These are phyloP conservation scores for Grantiella picta DNA, from an alignment of 2,113 vertebrate genomes.

Conservation along the genomic window DNA sequence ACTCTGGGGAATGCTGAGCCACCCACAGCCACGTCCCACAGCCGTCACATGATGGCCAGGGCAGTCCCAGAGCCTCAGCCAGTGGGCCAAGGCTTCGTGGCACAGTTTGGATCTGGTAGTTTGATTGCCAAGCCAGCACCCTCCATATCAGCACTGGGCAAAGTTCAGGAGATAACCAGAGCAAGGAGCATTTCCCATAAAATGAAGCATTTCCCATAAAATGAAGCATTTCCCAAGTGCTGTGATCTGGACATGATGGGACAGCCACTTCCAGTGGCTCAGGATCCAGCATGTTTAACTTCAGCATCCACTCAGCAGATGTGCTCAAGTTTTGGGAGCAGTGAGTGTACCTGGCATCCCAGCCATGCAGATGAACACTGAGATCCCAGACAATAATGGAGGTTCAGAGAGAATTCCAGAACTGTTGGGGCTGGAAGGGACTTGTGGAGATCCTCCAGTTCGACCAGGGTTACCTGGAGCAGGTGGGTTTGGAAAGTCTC, in stretches of 20 bases:
- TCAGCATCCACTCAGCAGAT: rapidly evolving
- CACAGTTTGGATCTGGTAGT: background rate
- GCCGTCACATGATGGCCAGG: rapidly evolving
- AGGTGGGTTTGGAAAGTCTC: background rate
- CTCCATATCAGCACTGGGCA: background rate
- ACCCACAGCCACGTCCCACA: background rate
- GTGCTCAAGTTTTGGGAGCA: rapidly evolving
- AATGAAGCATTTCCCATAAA: background rate
- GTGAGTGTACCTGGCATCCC: rapidly evolving
- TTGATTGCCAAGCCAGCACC: background rate
- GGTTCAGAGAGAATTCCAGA: background rate
- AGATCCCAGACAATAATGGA: rapidly evolving
- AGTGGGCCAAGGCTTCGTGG: background rate
- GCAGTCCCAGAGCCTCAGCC: background rate
- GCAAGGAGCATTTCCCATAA: background rate
- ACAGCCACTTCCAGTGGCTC: rapidly evolving
- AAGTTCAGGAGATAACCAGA: background rate
- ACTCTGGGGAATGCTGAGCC: background rate
- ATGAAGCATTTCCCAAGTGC: background rate
- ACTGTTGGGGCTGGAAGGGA: background rate
- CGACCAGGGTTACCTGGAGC: background rate
- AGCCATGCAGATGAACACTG: rapidly evolving
- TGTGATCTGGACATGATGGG: background rate
- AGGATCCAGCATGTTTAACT: rapidly evolving
- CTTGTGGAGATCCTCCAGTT: background rate